phyloP scores from a whole-genome alignment of 2,888 invertebrate species.

The Standfussiana lucernea region DNA sequence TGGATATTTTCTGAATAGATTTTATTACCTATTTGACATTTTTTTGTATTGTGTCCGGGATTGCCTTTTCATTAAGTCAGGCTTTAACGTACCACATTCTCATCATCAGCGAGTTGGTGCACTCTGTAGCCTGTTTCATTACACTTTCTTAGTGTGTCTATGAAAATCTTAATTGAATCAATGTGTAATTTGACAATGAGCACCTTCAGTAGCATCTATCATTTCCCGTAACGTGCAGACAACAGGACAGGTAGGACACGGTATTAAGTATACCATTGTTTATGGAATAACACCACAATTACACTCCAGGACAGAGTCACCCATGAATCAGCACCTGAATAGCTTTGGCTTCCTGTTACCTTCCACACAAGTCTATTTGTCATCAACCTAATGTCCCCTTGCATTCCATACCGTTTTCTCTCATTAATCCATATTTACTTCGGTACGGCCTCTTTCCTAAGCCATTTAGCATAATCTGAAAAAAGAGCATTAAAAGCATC shows the following conservation, averaged over 20 bases:
- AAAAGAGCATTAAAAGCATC: neutral
- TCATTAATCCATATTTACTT: neutral
- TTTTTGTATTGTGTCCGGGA: neutral
- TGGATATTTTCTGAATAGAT: neutral
- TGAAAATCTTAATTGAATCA: neutral
- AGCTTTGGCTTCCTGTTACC: neutral
- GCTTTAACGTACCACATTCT: neutral
- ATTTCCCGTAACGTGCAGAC: no score
- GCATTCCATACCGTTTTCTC: neutral
- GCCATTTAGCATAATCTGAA: neutral
- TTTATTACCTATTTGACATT: neutral
- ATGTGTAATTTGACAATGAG: neutral
- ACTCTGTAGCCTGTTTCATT: neutral
- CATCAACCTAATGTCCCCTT: neutral
- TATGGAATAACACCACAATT: neutral
- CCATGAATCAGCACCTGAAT: neutral
- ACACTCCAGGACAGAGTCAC: neutral
- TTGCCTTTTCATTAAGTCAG: neutral
- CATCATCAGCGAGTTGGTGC: neutral
- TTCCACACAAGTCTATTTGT: neutral
- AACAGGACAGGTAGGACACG: neutral
- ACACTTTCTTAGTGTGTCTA: neutral
- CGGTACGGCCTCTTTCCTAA: neutral
- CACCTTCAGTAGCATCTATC: no score
- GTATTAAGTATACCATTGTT: neutral